Base-by-base conservation (phyloP, 2,113 vertebrate genomes). In the Embiotoca jacksoni region DNA sequence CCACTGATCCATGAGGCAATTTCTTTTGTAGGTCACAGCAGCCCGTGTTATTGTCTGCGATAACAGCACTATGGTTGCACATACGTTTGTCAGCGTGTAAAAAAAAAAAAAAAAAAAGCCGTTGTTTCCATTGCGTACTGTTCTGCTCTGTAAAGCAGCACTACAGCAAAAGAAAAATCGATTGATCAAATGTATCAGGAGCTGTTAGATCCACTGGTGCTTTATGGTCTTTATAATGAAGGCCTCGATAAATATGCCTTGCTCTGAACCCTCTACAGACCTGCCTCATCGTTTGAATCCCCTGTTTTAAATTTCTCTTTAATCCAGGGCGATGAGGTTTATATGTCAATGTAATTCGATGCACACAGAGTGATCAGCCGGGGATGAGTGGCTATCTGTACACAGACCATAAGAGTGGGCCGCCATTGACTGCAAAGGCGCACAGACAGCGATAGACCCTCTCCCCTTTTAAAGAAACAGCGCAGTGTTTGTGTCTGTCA, bases 21-120 rank as follows among this genome's bases (percentile, higher is more conserved):
- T 86, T 82, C 86, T 89, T 93, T 94, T 92, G 89, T 93, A 90
- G 90, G 92, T 93, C 92, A 94, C 83, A 79, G 68, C 89, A 85
- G 86, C 81, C 72, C 64, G 68, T 81, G 87, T 91, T 90, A 92
- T 92, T 90, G 88, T 92, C 84, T 84, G 62, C 54, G 55, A 57
- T 83, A 74, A 75, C 73, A 64, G 80, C 64, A 36, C 80, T 78
- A 59, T 33, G 69, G 30, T 3, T 39, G 60, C 78, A 79, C 84
- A 77, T 46, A 78, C 74, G 67, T 33, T 37, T 82, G 81, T 81
- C 60, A 75, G 73, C 64, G 30, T 57, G 72, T 37, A 52, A 35
- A 58, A 39, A 60, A 16, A 59, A 33, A 57, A 41, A 60, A 23
- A 6, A 71, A 16, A 61, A 5, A 64, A 68, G 61, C 78, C 56